phyloP scores from a whole-genome alignment of 2,888 invertebrate species.

The Catocala fraxini region DNA sequence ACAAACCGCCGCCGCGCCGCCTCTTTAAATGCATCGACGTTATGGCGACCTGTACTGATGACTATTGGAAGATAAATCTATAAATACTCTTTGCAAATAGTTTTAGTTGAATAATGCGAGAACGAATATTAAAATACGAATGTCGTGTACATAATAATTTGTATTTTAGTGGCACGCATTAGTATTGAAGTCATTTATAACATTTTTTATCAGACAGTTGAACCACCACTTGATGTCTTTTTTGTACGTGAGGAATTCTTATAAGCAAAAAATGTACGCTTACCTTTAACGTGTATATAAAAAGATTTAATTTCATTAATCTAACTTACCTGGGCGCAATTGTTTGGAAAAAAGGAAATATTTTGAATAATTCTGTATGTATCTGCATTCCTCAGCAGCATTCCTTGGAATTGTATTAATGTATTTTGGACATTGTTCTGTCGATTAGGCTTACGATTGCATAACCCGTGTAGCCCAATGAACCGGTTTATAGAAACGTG shows the following conservation, averaged over 20 bases:
- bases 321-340: background rate
- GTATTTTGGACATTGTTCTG: conserved; percentile 59
- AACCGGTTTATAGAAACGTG: conserved; percentile 85
- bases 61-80: background rate
- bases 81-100: too few species aligned
- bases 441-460: conserved; percentile 77
- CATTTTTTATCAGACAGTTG: conserved; percentile 11
- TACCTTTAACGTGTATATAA: background rate
- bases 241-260: conserved; percentile 12
- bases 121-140: background rate
- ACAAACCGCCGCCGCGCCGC: conserved; percentile 19
- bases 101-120: too few species aligned
- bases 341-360: background rate
- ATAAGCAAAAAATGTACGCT: conserved; percentile 19
- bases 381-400: conserved; percentile 5
- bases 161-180: conserved; percentile 6
- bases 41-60: background rate
- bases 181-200: conserved; percentile 13
- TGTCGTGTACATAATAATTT: background rate
- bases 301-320: background rate
- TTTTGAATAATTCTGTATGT: background rate
- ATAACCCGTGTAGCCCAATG: conserved; percentile 76
- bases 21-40: conserved; percentile 22
- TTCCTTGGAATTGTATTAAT: conserved; percentile 13
- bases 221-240: conserved; percentile 13